Base-by-base conservation (phyloP, 2,888 invertebrate genomes). In the Drosophila nigricruria region DNA sequence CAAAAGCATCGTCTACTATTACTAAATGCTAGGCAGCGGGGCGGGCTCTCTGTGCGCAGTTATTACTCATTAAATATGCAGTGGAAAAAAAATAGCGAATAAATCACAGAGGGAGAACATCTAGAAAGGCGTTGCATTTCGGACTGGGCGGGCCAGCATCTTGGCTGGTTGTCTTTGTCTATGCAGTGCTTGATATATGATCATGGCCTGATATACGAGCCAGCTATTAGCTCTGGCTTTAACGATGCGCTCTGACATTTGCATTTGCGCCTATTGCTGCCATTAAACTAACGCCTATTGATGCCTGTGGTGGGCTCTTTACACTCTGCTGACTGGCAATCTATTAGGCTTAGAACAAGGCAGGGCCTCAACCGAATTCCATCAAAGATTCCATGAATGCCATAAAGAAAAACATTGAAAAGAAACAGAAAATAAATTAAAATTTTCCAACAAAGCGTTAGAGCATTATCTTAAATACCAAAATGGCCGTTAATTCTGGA, bases 211-310 rank as follows among this genome's bases (percentile, higher is more conserved):
- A 85, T 85, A 73, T 78, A 85, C 76, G 78, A 75, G 69, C 53
- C 62, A 58, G 67, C 81, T 70, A 83, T 81, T 87, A 78, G 70
- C 68, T 70, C 45, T 69, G 75, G 62, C 67, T 82, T 82, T 82
- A 82, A 79, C 76, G 86, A 81, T 73, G 71, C 69, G 45, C 25
- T n/a, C 56, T 23, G 57, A 18, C 78, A 77, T 77, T 77, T 77
- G 74, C 73, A 74, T 74, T 66, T 45, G 43, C 36, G 43, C 42
- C 42, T 59, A 8, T 42, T 38, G 57, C 56, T 30, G 50, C 58
- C 38, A 60, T 54, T 42, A 38, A 56, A 50, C 50, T 50, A n/a
- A 40, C 14, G 52, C 42, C 67, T 56, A 54, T 58, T 53, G 61
- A 56, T 57, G 57, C 43, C 40, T 64, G 42, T 40, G 23, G 27